Evolutionary conservation across 2,113 vertebrate genomes (phyloP).

Genomic region (Anguilla rostrata): DNA sequence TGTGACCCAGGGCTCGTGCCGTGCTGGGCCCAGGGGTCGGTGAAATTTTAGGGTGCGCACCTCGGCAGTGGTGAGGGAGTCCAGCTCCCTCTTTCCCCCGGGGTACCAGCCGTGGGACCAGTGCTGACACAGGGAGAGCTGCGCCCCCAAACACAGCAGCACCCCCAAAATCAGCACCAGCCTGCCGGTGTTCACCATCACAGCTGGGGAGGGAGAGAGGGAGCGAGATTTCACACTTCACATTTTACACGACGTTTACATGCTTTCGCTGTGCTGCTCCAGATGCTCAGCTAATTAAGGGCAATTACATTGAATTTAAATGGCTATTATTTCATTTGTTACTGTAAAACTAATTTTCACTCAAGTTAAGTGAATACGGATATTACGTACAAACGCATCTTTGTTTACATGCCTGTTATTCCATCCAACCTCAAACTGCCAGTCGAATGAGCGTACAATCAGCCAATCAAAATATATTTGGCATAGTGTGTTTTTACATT

Average conservation of each 20-base stretch:
- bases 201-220: background rate
- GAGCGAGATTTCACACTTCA: background rate
- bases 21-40: background rate
- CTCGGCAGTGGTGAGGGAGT: constrained; percentile 61
- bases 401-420: background rate
- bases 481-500: too few species aligned
- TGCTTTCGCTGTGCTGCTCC: too few species aligned
- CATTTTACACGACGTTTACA: too few species aligned
- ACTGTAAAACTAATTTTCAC: background rate
- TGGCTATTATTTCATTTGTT: too few species aligned
- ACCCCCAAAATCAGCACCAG: constrained; percentile 71
- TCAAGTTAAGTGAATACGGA: background rate
- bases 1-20: background rate
- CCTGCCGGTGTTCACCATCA: constrained; percentile 62
- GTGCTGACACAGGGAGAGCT: constrained; percentile 73
- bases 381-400: too few species aligned
- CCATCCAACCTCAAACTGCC: background rate
- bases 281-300: background rate
- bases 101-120: constrained; percentile 90
- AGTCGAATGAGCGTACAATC: background rate
- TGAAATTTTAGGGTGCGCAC: constrained; percentile 44
- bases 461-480: background rate
- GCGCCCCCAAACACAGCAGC: constrained; percentile 64
- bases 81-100: constrained; percentile 77
- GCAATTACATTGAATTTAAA: background rate